These are phyloP conservation scores for Apodemia duryi DNA, from an alignment of 2,888 invertebrate species.

Conservation along the genomic window DNA sequence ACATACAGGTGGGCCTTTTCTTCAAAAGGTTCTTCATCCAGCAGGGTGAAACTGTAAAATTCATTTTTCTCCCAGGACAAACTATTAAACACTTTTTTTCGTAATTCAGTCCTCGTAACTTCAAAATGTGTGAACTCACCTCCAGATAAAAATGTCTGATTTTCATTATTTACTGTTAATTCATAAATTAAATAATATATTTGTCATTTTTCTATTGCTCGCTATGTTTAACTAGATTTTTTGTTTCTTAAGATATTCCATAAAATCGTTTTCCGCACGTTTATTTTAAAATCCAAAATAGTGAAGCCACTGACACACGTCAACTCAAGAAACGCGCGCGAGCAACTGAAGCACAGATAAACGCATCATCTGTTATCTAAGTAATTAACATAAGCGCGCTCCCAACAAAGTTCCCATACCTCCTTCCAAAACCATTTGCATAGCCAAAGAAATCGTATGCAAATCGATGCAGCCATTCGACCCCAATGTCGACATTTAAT, in stretches of 20 bases:
- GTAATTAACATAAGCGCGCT: conserved; percentile 63
- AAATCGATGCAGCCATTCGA: conserved; percentile 58
- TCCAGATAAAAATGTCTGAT: conserved; percentile 66
- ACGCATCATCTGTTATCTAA: conserved; percentile 62
- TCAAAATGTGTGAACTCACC: conserved; percentile 45
- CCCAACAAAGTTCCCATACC: conserved; percentile 61
- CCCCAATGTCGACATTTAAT: conserved; percentile 64
- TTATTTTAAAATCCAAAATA: conserved; percentile 38
- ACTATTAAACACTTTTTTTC: no score
- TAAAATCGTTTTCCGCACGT: conserved; percentile 29
- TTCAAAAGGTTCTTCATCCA: no score
- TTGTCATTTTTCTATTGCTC: background rate
- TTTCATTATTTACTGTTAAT: conserved; percentile 60
- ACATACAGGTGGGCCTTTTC: no score
- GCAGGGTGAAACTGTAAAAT: no score
- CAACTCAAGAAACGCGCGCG: conserved; percentile 66
- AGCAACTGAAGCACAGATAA: conserved; percentile 68
- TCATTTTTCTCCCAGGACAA: no score
- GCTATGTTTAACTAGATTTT: background rate
- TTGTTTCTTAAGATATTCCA: background rate
- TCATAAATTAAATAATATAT: background rate
- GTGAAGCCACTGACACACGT: conserved; percentile 44
- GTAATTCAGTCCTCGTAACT: background rate
- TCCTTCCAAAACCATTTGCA: conserved; percentile 64
- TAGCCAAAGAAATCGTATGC: conserved; percentile 69